Evolutionary conservation across 2,888 invertebrate species (phyloP).

Genomic region (Protodeltote pygarga): DNA sequence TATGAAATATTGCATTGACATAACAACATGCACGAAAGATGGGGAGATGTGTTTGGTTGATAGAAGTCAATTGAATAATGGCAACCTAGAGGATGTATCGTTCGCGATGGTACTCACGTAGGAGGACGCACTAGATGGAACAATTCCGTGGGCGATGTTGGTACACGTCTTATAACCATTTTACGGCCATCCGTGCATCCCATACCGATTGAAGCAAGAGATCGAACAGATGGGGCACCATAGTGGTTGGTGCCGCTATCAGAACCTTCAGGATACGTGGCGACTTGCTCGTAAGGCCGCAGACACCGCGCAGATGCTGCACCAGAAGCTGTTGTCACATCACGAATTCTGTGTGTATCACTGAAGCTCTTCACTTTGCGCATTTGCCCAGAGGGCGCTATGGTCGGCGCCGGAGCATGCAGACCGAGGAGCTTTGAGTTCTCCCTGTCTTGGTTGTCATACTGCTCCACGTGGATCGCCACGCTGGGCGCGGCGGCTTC

Average conservation of each 20-base stretch:
- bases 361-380: slow-evolving; percentile 85
- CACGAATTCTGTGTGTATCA: slow-evolving; percentile 81
- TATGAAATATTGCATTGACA: too few species aligned
- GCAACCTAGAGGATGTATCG: slow-evolving; percentile 74
- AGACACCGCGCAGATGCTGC: slow-evolving; percentile 81
- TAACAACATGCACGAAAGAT: slow-evolving; percentile 30
- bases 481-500: slow-evolving; percentile 79
- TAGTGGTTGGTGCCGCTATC: slow-evolving; percentile 89
- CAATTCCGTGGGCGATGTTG: slow-evolving; percentile 94
- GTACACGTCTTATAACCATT: slow-evolving; percentile 94
- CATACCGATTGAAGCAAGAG: slow-evolving; percentile 94
- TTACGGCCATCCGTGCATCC: slow-evolving; percentile 95
- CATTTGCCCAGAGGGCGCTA: slow-evolving; percentile 83
- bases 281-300: slow-evolving; percentile 82
- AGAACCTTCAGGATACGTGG: slow-evolving; percentile 85
- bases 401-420: slow-evolving; percentile 67
- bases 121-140: slow-evolving; percentile 95
- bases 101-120: slow-evolving; percentile 88
- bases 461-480: slow-evolving; percentile 79
- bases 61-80: slow-evolving; percentile 81
- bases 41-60: slow-evolving; percentile 52
- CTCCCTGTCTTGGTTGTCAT: slow-evolving; percentile 75
- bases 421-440: slow-evolving; percentile 75
- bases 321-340: slow-evolving; percentile 77
- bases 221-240: slow-evolving; percentile 90